Evolutionary conservation across 2,113 vertebrate genomes (phyloP), one percentile per base, ranked within the genome.

Genomic region (Clinocottus analis): DNA sequence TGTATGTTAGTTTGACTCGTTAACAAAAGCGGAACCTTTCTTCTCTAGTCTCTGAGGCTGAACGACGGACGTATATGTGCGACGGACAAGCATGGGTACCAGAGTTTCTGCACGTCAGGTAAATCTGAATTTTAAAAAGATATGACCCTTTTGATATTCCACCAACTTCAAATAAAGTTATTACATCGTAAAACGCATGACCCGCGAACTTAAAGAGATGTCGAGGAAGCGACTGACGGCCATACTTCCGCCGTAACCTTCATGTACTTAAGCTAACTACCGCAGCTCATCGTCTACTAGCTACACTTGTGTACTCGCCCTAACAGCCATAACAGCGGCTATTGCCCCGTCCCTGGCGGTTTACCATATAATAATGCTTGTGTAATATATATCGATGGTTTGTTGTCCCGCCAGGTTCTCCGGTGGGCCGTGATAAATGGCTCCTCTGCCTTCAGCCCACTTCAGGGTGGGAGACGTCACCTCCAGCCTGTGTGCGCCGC

Each of bases 81-180:
- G 80, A 69, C 70, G 93, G 85, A 93, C 89, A 68, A 83, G 56
- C 60, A 93, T 94, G 94, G 74, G 71, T 5, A 49, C 47, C 5
- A 39, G 27, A 11, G 39, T 67, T 2, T 75, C 63, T 35, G 39
- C 62, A 5, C 25, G 41, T 16, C 74, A 69, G 92, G 94, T 94
- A 45, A 85, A 62, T 33, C 7, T 25, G 0, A 58, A 58, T 3
- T 11, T 1, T 2, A 5, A 1, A 19, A n/a, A n/a, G n/a, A 21
- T 51, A 67, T 75, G 3, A 11, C 1, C 6, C 21, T 29, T 7
- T 25, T 56, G 3, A 8, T 5, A 39, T 41, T 51, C n/a, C 5
- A 8, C 10, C 1, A 27, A 0, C 53, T 41, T 21, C 23, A 29
- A 19, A 25, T 27, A 5, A 7, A 21, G 11, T 49, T 0, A 14